Conservation (phyloP, 1,140 invertebrate species). For the Zaprionus taronus region DNA sequence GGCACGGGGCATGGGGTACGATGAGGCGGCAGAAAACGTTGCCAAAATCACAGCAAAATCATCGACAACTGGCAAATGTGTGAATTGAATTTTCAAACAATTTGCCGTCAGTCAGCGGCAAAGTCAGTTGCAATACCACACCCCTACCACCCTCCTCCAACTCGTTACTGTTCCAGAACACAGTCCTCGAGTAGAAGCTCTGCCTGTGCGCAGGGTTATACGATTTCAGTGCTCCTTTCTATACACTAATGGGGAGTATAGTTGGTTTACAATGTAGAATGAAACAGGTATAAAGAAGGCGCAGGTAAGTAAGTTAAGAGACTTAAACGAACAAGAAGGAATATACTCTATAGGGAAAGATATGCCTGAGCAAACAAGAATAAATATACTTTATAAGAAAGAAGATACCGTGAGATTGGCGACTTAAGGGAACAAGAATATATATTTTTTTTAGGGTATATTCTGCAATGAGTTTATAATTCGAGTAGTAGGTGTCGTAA, state of each 20-base stretch:
- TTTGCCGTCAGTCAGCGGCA: slow-evolving; percentile 55
- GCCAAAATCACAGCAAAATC: slow-evolving; percentile 75
- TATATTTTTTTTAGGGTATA: no score
- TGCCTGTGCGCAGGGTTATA: slow-evolving; percentile 1
- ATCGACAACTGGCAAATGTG: slow-evolving; percentile 82
- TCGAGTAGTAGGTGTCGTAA: no score
- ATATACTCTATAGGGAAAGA: no score
- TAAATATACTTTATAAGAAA: no score
- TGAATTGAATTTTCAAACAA: slow-evolving; percentile 83
- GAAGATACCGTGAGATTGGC: no score
- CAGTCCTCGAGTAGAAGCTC: background rate
- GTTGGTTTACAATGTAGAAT: background rate
- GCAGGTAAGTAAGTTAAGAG: background rate
- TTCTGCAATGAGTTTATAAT: no score
- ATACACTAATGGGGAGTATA: background rate
- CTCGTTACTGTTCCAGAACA: background rate
- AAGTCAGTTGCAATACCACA: slow-evolving; percentile 47
- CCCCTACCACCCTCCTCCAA: background rate
- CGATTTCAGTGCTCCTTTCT: slow-evolving; percentile 6
- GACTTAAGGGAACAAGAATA: no score
- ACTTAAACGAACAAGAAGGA: no score
- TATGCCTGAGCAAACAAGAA: background rate
- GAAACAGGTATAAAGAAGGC: background rate
- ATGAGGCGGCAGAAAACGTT: slow-evolving; percentile 61
- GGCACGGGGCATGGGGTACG: slow-evolving; percentile 20